Evolutionary conservation across 2,888 invertebrate genomes (phyloP), one percentile per base, ranked within the genome.

Genomic region (Strigamia crassipes): DNA sequence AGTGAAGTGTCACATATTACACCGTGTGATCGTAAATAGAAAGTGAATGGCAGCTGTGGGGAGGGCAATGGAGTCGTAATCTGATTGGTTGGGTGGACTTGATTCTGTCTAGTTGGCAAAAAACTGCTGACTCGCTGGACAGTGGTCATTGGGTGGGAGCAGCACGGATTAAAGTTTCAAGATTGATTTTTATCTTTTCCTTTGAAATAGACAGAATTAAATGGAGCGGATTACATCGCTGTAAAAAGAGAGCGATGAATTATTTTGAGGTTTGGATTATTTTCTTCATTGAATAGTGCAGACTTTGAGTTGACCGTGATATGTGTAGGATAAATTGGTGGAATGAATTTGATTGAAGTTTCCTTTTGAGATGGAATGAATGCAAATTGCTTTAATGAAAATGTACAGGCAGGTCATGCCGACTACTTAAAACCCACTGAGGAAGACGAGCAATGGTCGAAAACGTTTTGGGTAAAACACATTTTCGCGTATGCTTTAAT

Each of bases 1-100:
- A 61, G 61, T 61, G 61, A 61, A 61, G 61, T 61, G 61, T 61
- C 61, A 61, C 61, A 61, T n/a, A 61, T 61, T 15, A 61, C 61
- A 61, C 21, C 18, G 61, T 61, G 4, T 61, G 61, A 23, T 23
- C 61, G 21, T 61, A 61, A 61, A 61, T 61, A 18, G 18, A 10
- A 23, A 61, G 9, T 21, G 61, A 61, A 61, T 46, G 42, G 42
- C 42, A 46, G n/a, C 42, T 46, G 42, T 13, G 15, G 15, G n/a
- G 61, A 23, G 61, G 61, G 61, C 61, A 61, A 21, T 61, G 61
- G 23, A 18, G 61, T 23, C n/a, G 23, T 61, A 61, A 61, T 61
- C 61, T 61, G 61, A 61, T 61, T 61, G 61, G 61, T 18, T 61
- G 61, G 61, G 61, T 61, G 61, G 61, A 61, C 15, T 18, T 61